phyloP scores from a whole-genome alignment of 2,888 invertebrate genomes.

The Sminthurides aquaticus region DNA sequence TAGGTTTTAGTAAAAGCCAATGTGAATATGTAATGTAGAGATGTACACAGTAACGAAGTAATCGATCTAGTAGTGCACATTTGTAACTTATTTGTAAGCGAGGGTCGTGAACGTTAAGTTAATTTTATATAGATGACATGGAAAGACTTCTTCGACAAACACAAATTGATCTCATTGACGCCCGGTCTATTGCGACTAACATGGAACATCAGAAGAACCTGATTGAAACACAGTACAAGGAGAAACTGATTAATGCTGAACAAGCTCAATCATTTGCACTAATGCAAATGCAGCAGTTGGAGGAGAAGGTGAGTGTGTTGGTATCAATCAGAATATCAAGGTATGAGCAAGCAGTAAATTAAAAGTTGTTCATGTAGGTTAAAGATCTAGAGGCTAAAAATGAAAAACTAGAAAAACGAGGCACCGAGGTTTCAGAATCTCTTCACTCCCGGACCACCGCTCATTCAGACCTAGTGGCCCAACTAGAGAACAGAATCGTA shows the following conservation, averaged over 20 bases:
- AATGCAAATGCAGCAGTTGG: neutral
- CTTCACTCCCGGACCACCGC: slow-evolving; percentile 20
- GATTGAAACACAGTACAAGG: slow-evolving; percentile 24
- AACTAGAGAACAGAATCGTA: slow-evolving; percentile 23
- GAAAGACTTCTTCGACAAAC: slow-evolving; percentile 34
- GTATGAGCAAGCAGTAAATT: neutral
- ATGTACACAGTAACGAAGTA: too few relatives aligned
- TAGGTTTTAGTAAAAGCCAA: neutral
- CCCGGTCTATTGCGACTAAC: slow-evolving; percentile 28
- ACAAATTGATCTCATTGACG: slow-evolving; percentile 36
- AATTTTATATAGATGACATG: slow-evolving; percentile 28
- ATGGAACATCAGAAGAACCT: slow-evolving; percentile 34
- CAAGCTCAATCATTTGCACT: neutral
- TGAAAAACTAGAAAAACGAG: slow-evolving; percentile 19
- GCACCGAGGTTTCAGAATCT: slow-evolving; percentile 22
- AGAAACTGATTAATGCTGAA: slow-evolving; percentile 30
- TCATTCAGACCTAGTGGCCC: slow-evolving; percentile 19
- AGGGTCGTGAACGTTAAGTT: too few relatives aligned
- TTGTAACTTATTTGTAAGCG: too few relatives aligned
- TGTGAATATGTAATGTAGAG: too few relatives aligned
- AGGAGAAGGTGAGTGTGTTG: slow-evolving; percentile 1
- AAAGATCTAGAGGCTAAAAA: slow-evolving; percentile 28
- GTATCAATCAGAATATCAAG: too few relatives aligned
- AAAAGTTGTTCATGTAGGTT: slow-evolving; percentile 10
- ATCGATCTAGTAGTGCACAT: too few relatives aligned